Percentiles rank a stretch among this genome's conserved stretches.
phyloP scores from a whole-genome alignment of 2,888 invertebrate genomes.

The Elaeidobius kamerunicus region DNA sequence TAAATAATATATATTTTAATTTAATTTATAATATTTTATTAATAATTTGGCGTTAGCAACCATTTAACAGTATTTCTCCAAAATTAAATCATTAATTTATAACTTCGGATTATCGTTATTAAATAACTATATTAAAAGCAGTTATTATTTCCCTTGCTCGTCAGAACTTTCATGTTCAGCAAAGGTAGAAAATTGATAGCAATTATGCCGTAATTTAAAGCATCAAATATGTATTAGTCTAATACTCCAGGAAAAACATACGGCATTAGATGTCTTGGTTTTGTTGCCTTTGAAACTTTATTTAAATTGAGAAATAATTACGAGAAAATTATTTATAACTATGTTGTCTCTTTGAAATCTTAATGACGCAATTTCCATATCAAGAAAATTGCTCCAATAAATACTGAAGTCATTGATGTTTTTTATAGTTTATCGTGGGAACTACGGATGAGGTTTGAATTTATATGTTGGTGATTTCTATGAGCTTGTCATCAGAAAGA shows the following conservation, averaged over 20 bases:
- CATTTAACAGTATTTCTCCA: too few relatives aligned
- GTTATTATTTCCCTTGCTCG: constrained; percentile 2
- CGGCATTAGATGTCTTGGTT: constrained; percentile 7
- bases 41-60: too few relatives aligned
- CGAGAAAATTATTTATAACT: constrained; percentile 19
- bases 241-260: constrained; percentile 8
- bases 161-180: constrained; percentile 6
- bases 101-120: constrained; percentile 5
- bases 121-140: constrained; percentile 18
- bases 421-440: constrained; percentile 15
- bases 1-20: too few relatives aligned
- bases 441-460: constrained; percentile 2
- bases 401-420: constrained; percentile 10
- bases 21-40: too few relatives aligned
- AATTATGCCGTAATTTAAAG: constrained; percentile 13
- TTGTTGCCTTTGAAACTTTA: constrained; percentile 9
- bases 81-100: too few relatives aligned
- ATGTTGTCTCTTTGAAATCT: constrained; percentile 24
- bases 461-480: constrained; percentile 1
- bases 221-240: constrained; percentile 15
- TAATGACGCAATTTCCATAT: constrained; percentile 24
- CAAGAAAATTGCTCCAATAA: constrained; percentile 24
- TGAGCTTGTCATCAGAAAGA: not conserved
- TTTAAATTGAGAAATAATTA: constrained; percentile 16
- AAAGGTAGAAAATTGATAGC: constrained; percentile 9